Conservation (phyloP, 2,888 invertebrate genomes). For the Stegana nigrithorax region DNA sequence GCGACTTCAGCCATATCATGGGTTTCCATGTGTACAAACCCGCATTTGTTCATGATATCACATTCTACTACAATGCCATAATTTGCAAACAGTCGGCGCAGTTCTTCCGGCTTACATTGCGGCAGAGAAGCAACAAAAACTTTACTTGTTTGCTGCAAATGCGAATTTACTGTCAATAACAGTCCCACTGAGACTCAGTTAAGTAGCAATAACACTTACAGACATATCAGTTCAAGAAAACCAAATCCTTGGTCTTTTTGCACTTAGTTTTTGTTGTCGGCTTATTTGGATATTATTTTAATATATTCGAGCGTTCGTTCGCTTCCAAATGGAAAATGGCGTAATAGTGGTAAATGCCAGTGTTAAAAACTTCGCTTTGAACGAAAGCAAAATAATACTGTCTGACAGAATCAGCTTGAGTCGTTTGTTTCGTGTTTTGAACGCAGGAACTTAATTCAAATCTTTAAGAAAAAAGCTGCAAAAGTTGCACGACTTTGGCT, state of each 20-base stretch:
- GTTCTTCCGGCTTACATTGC: conserved; percentile 78
- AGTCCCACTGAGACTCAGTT: background rate
- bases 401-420: conserved; percentile 13
- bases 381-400: background rate
- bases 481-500: conserved; percentile 10
- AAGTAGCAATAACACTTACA: conserved; percentile 27
- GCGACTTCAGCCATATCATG: conserved; percentile 85
- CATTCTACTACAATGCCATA: conserved; percentile 92
- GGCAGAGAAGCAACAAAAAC: conserved; percentile 91
- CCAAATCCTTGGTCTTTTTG: too few species aligned
- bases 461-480: background rate
- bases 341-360: background rate
- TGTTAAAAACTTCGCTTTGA: background rate
- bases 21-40: conserved; percentile 91
- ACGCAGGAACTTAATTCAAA: background rate
- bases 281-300: conserved; percentile 13
- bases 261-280: background rate
- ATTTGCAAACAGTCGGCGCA: conserved; percentile 84
- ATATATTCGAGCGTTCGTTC: conserved; percentile 24
- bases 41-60: conserved; percentile 94
- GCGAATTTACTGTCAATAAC: background rate
- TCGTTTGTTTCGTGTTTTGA: conserved; percentile 27
- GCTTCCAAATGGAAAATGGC: conserved; percentile 19
- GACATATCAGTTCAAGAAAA: conserved; percentile 35
- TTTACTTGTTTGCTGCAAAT: conserved; percentile 77